A percentile compares a stretch with the other conserved stretches of the same genome.
Conservation (phyloP, 2,888 invertebrate species). For the Drosophila mimetica region DNA sequence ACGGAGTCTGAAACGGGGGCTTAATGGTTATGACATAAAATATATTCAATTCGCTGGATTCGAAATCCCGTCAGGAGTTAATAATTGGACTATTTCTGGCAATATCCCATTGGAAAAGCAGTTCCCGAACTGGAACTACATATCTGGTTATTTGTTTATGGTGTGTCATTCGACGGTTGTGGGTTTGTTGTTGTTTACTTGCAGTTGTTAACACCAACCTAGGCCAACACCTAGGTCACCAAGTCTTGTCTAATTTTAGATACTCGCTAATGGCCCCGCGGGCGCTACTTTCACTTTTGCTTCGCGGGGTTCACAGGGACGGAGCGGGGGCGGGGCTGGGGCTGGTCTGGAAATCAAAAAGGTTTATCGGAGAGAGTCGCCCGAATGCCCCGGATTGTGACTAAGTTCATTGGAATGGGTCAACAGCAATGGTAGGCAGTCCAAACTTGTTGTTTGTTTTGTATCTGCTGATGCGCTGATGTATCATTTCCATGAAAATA, state of each 20-base stretch:
- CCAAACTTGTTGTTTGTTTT: background rate
- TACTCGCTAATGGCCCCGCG: conserved; percentile 34
- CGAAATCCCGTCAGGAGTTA: conserved; percentile 84
- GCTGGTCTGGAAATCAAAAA: conserved; percentile 16
- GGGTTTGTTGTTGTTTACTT: conserved; percentile 1
- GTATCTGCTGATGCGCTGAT: conserved; percentile 4
- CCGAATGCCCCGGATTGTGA: conserved; percentile 27
- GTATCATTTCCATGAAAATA: conserved; percentile 7
- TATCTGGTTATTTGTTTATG: conserved; percentile 10
- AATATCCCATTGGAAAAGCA: background rate
- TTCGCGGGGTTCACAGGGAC: background rate
- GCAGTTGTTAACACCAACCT: conserved; percentile 16
- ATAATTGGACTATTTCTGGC: conserved; percentile 70
- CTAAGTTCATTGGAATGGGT: conserved; percentile 28
- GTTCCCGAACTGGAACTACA: conserved; percentile 14
- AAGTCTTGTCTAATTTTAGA: conserved; percentile 39
- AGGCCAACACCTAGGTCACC: conserved; percentile 40
- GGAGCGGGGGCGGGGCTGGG: background rate
- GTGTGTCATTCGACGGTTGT: conserved; percentile 18
- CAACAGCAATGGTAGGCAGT: background rate
- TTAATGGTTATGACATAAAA: conserved; percentile 12
- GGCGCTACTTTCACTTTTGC: conserved; percentile 39
- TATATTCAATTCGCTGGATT: background rate
- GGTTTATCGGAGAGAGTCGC: conserved; percentile 24
- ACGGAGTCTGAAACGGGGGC: conserved; percentile 6